A percentile compares a stretch with the other conserved stretches of the same genome.
These are phyloP conservation scores for Agraylea sexmaculata DNA, from an alignment of 1,140 invertebrate species.

Conservation along the genomic window DNA sequence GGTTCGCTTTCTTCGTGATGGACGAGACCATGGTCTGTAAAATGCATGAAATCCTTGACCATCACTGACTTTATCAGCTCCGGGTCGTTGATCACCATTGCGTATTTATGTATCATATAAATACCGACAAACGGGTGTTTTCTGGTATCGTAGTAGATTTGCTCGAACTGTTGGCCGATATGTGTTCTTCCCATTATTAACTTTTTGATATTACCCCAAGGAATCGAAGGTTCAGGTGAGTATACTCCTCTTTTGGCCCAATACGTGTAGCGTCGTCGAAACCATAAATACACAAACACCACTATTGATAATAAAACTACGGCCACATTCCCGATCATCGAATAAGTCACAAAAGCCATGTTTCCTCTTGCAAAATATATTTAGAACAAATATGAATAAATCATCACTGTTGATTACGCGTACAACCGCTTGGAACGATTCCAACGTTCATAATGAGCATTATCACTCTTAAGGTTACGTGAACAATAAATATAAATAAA, in stretches of 20 bases:
- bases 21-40: slow-evolving; percentile 35
- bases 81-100: slow-evolving; percentile 37
- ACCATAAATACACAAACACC: slow-evolving; percentile 26
- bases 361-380: too few relatives aligned
- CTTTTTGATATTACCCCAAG: slow-evolving; percentile 37
- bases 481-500: too few relatives aligned
- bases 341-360: slow-evolving; percentile 8
- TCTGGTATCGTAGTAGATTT: slow-evolving; percentile 30
- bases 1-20: slow-evolving; percentile 40
- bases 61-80: slow-evolving; percentile 39
- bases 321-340: slow-evolving; percentile 7
- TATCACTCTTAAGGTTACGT: neutral
- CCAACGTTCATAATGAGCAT: neutral
- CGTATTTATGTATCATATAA: slow-evolving; percentile 33
- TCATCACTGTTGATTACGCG: too few relatives aligned
- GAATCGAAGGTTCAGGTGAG: slow-evolving; percentile 30
- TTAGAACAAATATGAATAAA: too few relatives aligned
- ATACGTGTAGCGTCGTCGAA: slow-evolving; percentile 31
- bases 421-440: neutral
- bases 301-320: slow-evolving; percentile 6
- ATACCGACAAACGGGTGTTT: slow-evolving; percentile 31
- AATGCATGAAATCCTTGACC: slow-evolving; percentile 42
- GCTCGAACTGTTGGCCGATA: slow-evolving; percentile 29
- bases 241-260: slow-evolving; percentile 32
- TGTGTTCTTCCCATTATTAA: slow-evolving; percentile 29